Base-by-base conservation (phyloP, 2,113 vertebrate genomes). In the Hemicordylus capensis region DNA sequence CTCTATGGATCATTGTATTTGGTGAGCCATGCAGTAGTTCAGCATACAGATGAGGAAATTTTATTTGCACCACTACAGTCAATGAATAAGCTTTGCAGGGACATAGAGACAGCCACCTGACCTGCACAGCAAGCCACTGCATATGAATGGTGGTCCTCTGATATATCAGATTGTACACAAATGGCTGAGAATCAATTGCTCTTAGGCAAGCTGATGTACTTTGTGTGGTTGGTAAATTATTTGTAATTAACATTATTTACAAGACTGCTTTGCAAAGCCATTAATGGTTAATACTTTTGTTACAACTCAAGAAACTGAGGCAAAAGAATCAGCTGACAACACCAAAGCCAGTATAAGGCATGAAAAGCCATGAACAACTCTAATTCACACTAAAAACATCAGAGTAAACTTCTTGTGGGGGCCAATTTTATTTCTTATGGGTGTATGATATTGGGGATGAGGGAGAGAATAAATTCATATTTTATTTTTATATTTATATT, bases 401-500 rank as follows among this genome's bases (percentile, higher is more conserved):
- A 85, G 51, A 31, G 11, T 26, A 34, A 58, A 20, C 78, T 86
- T 87, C 37, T 48, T 89, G 31, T 85, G n/a, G n/a, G n/a, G n/a
- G n/a, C n/a, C n/a, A n/a, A n/a, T 83, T 69, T 1, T 6, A 83
- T 81, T 90, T 87, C 51, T 12, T 37, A 59, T 54, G 51, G 51
- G 70, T n/a, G n/a, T n/a, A n/a, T n/a, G 9, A 42, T 58, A 66
- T 15, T 28, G n/a, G n/a, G n/a, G 39, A 34, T 22, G 20, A 15
- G 39, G 15, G 11, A 11, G 1, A 42, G 24, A 54, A 24, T 70
- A 28, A 58, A 26, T 58, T 89, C 44, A 46, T 92, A 54, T 69
- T 76, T 64, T 78, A 28, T 69, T 84, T 81, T 85, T 48, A 61
- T 28, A n/a, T 81, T 85, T 48, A 61, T 28, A n/a, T 83, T 69